Conservation (phyloP, 2,888 invertebrate genomes). For the Phaonia tiefii region DNA sequence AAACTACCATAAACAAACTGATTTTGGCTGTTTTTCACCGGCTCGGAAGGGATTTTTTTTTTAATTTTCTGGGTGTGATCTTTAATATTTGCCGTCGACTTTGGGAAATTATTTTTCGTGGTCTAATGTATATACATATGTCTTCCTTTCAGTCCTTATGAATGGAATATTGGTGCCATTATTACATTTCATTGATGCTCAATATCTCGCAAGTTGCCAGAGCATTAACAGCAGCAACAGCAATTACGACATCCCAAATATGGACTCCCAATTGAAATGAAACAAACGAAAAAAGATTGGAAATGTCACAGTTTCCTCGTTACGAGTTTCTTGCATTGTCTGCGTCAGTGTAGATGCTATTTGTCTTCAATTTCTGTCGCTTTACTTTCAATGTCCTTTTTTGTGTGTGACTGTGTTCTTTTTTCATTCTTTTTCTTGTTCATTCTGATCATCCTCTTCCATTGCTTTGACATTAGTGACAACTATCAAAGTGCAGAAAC, state of each 20-base stretch:
- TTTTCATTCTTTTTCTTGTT: constrained; percentile 14
- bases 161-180: constrained; percentile 25
- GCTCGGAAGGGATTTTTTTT: too few species aligned
- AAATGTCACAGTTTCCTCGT: background rate
- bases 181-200: constrained; percentile 49
- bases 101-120: too few species aligned
- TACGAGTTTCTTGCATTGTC: background rate
- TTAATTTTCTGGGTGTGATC: too few species aligned
- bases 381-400: too few species aligned
- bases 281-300: background rate
- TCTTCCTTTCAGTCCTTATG: too few species aligned
- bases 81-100: too few species aligned
- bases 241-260: background rate
- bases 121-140: too few species aligned
- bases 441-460: background rate
- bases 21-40: too few species aligned
- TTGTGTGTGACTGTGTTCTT: constrained; percentile 37
- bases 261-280: background rate
- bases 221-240: constrained; percentile 16
- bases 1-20: too few species aligned
- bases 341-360: constrained; percentile 27
- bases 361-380: constrained; percentile 51
- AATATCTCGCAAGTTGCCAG: background rate
- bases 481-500: constrained; percentile 64
- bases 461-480: constrained; percentile 65